Evolutionary conservation across 2,888 invertebrate species (phyloP).

Genomic region (Nephrotoma flavescens): DNA sequence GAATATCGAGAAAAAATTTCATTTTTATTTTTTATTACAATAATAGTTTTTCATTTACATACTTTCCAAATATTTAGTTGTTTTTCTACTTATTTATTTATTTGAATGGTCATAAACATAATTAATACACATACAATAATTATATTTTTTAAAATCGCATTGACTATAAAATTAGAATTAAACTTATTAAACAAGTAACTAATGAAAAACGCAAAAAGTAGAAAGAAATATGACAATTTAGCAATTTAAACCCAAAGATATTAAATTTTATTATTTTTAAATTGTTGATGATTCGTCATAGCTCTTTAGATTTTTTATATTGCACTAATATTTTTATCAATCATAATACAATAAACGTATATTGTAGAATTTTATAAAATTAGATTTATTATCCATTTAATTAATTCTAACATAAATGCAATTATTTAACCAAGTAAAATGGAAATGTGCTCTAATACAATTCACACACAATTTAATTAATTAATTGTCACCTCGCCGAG

Average conservation of each 20-base stretch:
- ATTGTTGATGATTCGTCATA: background rate
- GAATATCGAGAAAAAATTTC: background rate
- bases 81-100: background rate
- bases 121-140: background rate
- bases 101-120: background rate
- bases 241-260: background rate
- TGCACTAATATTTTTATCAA: background rate
- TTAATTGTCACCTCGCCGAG: too few species aligned
- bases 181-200: background rate
- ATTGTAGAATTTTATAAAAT: too few species aligned
- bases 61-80: background rate
- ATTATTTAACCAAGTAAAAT: too few species aligned
- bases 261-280: background rate
- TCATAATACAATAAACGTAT: too few species aligned
- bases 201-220: background rate
- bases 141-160: background rate
- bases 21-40: background rate
- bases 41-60: background rate
- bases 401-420: too few species aligned
- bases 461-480: too few species aligned
- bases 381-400: too few species aligned
- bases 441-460: too few species aligned
- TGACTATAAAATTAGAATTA: background rate
- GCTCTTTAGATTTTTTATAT: background rate
- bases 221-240: background rate